A percentile compares a stretch with the other conserved stretches of the same genome.
These are phyloP conservation scores for Rhegmatorhina hoffmannsi DNA, from an alignment of 2,113 vertebrate genomes.

Conservation along the genomic window DNA sequence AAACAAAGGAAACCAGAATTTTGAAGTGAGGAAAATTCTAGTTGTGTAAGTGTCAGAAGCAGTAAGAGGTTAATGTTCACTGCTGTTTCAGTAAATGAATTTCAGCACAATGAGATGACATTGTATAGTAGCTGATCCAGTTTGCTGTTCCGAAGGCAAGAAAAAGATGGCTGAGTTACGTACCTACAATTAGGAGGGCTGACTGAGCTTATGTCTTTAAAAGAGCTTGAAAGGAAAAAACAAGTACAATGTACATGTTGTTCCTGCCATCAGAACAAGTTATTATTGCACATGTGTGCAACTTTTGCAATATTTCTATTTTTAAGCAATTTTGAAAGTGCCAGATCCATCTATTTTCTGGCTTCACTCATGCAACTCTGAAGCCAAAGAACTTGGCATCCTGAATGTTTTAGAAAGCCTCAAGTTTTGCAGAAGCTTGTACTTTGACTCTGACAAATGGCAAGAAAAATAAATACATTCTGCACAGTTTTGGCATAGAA, in stretches of 20 bases:
- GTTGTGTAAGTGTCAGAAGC: not conserved
- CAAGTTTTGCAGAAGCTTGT: not conserved
- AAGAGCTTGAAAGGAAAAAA: not conserved
- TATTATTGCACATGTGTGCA: constrained; percentile 51
- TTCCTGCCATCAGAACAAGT: not conserved
- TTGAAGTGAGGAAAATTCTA: not conserved
- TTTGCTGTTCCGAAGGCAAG: not conserved
- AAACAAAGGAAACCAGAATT: not conserved
- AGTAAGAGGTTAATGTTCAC: not conserved
- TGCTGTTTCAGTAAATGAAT: not conserved
- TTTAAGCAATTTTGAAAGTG: constrained; percentile 54
- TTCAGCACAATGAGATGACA: not conserved
- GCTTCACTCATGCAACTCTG: not conserved
- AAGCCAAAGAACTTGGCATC: constrained; percentile 36
- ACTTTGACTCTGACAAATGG: constrained; percentile 6
- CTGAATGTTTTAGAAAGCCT: not conserved
- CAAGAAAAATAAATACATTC: constrained; percentile 14
- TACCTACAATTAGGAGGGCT: not conserved
- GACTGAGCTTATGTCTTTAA: not conserved
- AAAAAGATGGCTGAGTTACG: not conserved
- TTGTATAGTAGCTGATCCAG: not conserved
- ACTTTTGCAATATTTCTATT: constrained; percentile 55
- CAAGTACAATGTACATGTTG: not conserved
- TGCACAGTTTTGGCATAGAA: not conserved
- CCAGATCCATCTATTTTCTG: constrained; percentile 54